A percentile compares a stretch with the other conserved stretches of the same genome.
Conservation (phyloP, 2,797 vertebrate species). For the Anisognathus igniventris region DNA sequence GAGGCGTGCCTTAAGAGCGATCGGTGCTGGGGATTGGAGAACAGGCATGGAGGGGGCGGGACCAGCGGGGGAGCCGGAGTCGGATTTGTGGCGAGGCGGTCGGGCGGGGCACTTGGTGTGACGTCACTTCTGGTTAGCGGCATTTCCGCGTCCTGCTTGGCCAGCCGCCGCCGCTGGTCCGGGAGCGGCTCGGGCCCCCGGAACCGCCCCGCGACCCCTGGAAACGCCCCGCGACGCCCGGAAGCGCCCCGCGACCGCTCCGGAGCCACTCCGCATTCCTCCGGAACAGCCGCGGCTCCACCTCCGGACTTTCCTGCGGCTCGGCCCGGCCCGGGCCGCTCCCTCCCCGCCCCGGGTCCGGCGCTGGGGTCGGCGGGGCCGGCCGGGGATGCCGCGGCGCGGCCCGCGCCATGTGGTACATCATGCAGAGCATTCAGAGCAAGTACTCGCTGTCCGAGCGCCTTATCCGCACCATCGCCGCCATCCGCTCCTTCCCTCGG, state of each 20-base stretch:
- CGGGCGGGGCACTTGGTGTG: fast-evolving
- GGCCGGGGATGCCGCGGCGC: conserved; percentile 62
- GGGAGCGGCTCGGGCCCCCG: neutral
- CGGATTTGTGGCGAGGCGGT: neutral
- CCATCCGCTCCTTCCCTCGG: conserved; percentile 81
- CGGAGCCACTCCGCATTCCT: too few relatives aligned
- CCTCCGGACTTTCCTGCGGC: neutral
- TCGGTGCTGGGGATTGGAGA: fast-evolving
- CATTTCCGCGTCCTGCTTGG: neutral
- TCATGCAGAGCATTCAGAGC: conserved; percentile 97
- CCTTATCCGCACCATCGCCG: conserved; percentile 93
- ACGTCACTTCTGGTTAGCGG: neutral
- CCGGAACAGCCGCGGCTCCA: neutral
- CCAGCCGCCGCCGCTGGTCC: fast-evolving
- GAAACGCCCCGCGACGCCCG: fast-evolving
- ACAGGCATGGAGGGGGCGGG: fast-evolving
- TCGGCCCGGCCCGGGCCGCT: neutral
- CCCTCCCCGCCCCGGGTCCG: neutral
- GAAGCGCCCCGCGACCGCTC: too few relatives aligned
- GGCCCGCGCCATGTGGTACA: conserved; percentile 94
- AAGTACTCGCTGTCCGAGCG: conserved; percentile 95
- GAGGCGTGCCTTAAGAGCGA: fast-evolving
- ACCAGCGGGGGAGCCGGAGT: fast-evolving
- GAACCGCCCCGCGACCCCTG: too few relatives aligned
- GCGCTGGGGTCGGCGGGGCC: neutral